A percentile compares a stretch with the other conserved stretches of the same genome.
These are phyloP conservation scores for Sinocyclocheilus anshuiensis DNA, from an alignment of 2,113 vertebrate genomes.

Conservation along the genomic window DNA sequence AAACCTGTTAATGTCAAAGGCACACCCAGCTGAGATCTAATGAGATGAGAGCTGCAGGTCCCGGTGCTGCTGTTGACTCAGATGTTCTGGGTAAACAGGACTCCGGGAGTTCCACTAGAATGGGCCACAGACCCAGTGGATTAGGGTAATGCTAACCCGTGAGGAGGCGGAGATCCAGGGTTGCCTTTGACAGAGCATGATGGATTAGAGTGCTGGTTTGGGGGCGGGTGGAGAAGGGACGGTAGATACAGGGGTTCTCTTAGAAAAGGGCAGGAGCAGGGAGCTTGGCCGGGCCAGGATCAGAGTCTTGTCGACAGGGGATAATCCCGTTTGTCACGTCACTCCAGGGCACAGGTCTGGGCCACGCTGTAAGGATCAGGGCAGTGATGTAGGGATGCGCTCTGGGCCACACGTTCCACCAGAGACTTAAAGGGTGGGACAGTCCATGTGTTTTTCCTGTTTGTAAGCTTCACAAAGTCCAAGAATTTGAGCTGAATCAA, in stretches of 20 bases:
- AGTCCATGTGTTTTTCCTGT: constrained; percentile 1
- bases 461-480: not conserved
- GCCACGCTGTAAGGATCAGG: constrained; percentile 52
- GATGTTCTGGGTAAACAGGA: constrained; percentile 80
- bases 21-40: constrained; percentile 42
- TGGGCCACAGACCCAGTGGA: constrained; percentile 74
- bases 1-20: constrained; percentile 50
- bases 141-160: constrained; percentile 81
- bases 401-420: constrained; percentile 6
- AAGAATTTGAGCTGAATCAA: not conserved
- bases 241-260: constrained; percentile 51
- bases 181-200: constrained; percentile 77
- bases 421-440: constrained; percentile 8
- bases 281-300: constrained; percentile 73
- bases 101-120: constrained; percentile 75
- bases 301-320: constrained; percentile 78
- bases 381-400: constrained; percentile 13
- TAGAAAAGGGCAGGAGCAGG: constrained; percentile 56
- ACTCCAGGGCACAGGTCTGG: constrained; percentile 69
- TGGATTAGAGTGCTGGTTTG: constrained; percentile 78
- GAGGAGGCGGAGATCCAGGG: constrained; percentile 69
- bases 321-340: constrained; percentile 81
- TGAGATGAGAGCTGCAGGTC: constrained; percentile 45
- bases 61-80: constrained; percentile 77
- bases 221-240: constrained; percentile 49